Base-by-base conservation (phyloP, 2,113 vertebrate genomes). In the Cyphomyrus plagiostoma region DNA sequence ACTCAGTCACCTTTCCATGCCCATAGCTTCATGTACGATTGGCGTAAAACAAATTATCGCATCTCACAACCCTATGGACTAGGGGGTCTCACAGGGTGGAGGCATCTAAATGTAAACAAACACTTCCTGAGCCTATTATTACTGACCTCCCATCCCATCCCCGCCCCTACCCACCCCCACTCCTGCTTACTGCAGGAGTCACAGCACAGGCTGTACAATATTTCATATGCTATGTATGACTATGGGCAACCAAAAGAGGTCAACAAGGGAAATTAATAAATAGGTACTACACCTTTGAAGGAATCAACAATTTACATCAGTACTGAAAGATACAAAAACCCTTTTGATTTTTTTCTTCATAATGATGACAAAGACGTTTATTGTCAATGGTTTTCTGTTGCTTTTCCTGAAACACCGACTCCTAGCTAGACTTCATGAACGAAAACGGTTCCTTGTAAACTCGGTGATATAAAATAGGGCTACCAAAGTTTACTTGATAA, bases 91-190 rank as follows among this genome's bases (percentile, higher is more conserved):
- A n/a, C n/a, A 82, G 89, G 89, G 86, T 53, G 89, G 89, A 46
- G 66, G 58, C 89, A 74, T 58, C 62, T 49, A 70, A 77, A 86
- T 70, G 74, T 62, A 90, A 90, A 90, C 23, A 90, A 88, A 58
- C 66, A 88, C 84, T 88, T 90, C 89, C 86, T 82, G 19, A 45
- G 86, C 3, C 62, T 74, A 80, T 80, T 80, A 80, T 42, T 66
- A 50, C 15, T 21, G 23, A 13, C 39, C 35, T 35, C 35, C 35
- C 35, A 35, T 35, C 83, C 66, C 77, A 17, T 17, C 30, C 49
- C 35, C 5, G 0, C n/a, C 26, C 62, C 26, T 3, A 39, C 17
- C 86, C 10, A 53, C 13, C 17, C 46, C 26, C 49, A 21, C 21
- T 87, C 13, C 49, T n/a, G 8, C 35, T 87, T n/a, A 46, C 45